Base-by-base conservation (phyloP, 2,797 vertebrate species). In the Momotus momota region DNA sequence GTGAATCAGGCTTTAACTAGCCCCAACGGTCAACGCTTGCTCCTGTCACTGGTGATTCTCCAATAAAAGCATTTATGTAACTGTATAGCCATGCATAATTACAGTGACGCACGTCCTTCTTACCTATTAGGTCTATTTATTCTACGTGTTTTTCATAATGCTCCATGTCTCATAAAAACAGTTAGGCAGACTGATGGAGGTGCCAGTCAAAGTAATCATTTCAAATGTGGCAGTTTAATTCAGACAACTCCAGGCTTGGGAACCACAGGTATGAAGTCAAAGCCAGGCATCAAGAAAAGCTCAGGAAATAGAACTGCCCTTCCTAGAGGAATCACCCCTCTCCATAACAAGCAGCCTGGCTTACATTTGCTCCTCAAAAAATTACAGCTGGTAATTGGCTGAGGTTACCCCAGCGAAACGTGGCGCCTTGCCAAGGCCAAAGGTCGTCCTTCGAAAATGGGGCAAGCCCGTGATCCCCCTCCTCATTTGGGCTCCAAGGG, bases 1-100 rank as follows among this genome's bases (percentile, higher is more conserved):
- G 90, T 95, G 97, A 97, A 58, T 97, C 93, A 95, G 73, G 72
- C 52, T 88, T 86, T 70, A 96, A 83, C 94, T 55, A 94, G 96
- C 81, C 92, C 84, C 90, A 87, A 90, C 7, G 75, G 82, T 77
- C 79, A 94, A 93, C 85, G 61, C 75, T 85, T 87, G 71, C 80
- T 96, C 91, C 82, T n/a, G 6, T 88, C 78, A 95, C 58, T 75
- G 73, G 94, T 95, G 93, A 94, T 86, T 96, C 93, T 95, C 78
- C 65, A 79, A 82, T 81, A 95, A 97, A 91, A 97, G 73, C 90
- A 82, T 82, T 96, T 86, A 91, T 58, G 88, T 91, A 96, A 96
- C 92, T 83, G 89, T 81, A 57, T 74, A 94, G 90, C 69, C 95
- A 95, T 65, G 48, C 52, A 74, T 82, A 83, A 96, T 86, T 61